phyloP scores from a whole-genome alignment of 2,888 invertebrate species.

The Athalia cordata region DNA sequence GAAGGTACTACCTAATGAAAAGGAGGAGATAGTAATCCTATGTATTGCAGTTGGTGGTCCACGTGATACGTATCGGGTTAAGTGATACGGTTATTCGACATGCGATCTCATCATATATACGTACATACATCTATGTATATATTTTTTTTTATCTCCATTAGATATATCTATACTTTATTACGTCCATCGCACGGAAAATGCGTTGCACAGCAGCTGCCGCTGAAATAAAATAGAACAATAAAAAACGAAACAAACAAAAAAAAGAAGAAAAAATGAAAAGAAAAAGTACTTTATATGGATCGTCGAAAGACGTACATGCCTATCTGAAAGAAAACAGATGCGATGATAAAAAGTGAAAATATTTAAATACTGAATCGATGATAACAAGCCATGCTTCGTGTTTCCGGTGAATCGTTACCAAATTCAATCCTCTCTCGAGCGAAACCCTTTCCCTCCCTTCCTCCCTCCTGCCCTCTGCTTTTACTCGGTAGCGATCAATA shows the following conservation, averaged over 20 bases:
- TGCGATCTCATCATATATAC: conserved; percentile 19
- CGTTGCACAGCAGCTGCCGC: too few species aligned
- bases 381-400: too few species aligned
- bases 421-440: conserved; percentile 58
- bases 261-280: too few species aligned
- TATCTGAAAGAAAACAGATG: too few species aligned
- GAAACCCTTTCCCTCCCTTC: conserved; percentile 14
- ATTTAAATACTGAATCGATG: background rate
- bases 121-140: background rate
- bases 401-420: conserved; percentile 50
- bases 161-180: too few species aligned
- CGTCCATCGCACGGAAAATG: too few species aligned
- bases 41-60: conserved; percentile 29
- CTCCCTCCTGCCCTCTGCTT: conserved; percentile 13
- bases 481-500: conserved; percentile 59
- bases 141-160: too few species aligned
- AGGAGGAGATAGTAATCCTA: conserved; percentile 43
- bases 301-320: too few species aligned
- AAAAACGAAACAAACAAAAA: too few species aligned
- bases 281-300: too few species aligned
- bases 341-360: background rate
- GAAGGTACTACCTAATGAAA: conserved; percentile 38
- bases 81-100: conserved; percentile 46
- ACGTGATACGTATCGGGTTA: conserved; percentile 41
- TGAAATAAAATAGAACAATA: too few species aligned